Evolutionary conservation across 2,113 vertebrate species (phyloP).

Genomic region (Papio anubis): DNA sequence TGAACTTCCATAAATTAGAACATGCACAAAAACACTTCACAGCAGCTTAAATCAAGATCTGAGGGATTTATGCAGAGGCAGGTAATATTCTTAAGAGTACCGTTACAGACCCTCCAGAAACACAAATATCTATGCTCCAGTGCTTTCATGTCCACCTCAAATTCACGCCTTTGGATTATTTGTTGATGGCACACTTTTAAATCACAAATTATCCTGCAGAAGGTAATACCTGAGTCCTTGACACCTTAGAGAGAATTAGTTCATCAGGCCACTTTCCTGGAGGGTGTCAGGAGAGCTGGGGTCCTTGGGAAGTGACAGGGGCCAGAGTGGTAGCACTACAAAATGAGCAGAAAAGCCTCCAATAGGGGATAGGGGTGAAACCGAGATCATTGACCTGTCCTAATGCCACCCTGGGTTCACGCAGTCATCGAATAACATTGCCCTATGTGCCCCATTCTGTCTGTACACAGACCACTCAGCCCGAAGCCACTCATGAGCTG

Average conservation of each 20-base stretch:
- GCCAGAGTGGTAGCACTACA: accelerated
- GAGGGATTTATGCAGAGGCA: neutral
- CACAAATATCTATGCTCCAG: neutral
- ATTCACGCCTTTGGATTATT: neutral
- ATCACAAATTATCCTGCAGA: neutral
- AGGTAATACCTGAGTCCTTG: neutral
- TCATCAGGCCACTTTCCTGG: neutral
- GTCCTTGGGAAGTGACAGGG: neutral
- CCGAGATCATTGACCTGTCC: neutral
- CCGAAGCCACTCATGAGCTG: constrained; percentile 27
- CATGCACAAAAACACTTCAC: neutral
- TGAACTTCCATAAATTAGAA: neutral
- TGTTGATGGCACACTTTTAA: neutral
- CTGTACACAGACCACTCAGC: neutral
- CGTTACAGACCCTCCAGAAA: neutral
- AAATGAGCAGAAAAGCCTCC: neutral
- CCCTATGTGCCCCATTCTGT: neutral
- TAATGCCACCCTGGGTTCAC: neutral
- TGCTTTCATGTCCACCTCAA: neutral
- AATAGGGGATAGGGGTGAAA: neutral
- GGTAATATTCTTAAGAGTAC: neutral
- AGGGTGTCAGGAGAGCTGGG: neutral
- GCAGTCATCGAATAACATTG: neutral
- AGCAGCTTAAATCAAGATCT: neutral
- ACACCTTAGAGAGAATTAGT: neutral